These are phyloP conservation scores for Hydrochoerus hydrochaeris DNA, from an alignment of 2,113 vertebrate genomes.

Conservation along the genomic window DNA sequence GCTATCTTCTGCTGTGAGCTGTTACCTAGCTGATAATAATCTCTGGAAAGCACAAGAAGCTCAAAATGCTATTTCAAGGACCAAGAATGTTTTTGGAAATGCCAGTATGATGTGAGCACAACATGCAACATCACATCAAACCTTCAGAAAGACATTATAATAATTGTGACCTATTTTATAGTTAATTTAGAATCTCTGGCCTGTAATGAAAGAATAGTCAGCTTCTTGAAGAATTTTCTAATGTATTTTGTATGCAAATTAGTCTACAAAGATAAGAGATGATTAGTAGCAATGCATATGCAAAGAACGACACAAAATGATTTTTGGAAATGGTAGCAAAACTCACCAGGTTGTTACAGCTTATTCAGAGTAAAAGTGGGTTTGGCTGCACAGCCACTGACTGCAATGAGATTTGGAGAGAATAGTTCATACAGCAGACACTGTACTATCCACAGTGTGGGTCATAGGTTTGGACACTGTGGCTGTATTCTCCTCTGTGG, in stretches of 20 bases:
- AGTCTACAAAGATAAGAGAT: background rate
- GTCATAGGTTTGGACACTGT: background rate
- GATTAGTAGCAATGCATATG: background rate
- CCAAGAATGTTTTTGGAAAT: background rate
- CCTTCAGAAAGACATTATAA: background rate
- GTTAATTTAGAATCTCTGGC: background rate
- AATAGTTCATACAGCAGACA: background rate
- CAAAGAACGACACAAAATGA: background rate
- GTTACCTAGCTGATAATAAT: background rate
- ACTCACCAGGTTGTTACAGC: background rate
- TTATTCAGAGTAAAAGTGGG: background rate
- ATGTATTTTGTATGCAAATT: background rate
- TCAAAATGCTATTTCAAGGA: background rate
- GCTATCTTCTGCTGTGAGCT: background rate
- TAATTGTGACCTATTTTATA: background rate
- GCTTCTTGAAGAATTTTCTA: background rate
- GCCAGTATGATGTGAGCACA: no score
- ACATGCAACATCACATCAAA: background rate
- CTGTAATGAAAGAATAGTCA: background rate
- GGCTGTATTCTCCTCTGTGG: background rate
- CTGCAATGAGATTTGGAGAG: background rate
- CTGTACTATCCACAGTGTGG: background rate
- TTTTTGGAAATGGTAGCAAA: background rate
- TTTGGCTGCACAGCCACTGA: background rate
- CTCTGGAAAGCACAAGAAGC: background rate